phyloP scores from a whole-genome alignment of 2,797 vertebrate genomes.

The Spinibarbus caldwelli region DNA sequence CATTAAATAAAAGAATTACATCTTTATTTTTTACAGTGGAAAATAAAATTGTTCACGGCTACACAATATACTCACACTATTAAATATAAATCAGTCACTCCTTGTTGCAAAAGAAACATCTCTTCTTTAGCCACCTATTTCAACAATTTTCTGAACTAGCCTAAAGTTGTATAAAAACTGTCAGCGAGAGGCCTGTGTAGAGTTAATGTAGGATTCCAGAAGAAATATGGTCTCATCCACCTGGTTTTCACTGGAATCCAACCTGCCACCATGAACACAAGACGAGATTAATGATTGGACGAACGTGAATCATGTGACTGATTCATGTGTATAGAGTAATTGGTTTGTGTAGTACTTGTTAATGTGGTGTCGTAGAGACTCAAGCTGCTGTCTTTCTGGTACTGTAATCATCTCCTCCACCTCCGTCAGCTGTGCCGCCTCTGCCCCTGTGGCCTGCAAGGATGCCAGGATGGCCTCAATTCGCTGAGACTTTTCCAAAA shows the following conservation, averaged over 20 bases:
- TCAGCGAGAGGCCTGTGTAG: conserved; percentile 69
- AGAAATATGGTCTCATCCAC: conserved; percentile 96
- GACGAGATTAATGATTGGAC: background rate
- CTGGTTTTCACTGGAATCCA: conserved; percentile 94
- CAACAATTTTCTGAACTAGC: background rate
- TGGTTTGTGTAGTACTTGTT: conserved; percentile 83
- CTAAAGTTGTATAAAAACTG: background rate
- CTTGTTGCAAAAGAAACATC: background rate
- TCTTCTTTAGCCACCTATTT: background rate
- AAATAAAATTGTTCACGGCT: background rate
- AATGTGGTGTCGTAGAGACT: conserved; percentile 85
- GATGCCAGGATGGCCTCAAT: conserved; percentile 93
- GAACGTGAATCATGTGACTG: background rate
- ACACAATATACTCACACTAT: background rate
- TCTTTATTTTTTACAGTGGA: background rate
- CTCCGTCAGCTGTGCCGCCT: conserved; percentile 88
- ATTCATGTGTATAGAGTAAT: background rate
- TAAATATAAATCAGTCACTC: background rate
- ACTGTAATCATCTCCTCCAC: conserved; percentile 97
- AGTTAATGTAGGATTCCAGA: conserved; percentile 84
- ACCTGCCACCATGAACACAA: conserved; percentile 69
- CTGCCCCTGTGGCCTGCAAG: conserved; percentile 89
- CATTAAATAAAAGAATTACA: conserved; percentile 6
- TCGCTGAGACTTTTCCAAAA: conserved; percentile 93
- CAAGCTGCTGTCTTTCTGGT: conserved; percentile 90